Evolutionary conservation across 2,888 invertebrate genomes (phyloP), one percentile per base, ranked within the genome.

Genomic region (Heliconius charithonia): DNA sequence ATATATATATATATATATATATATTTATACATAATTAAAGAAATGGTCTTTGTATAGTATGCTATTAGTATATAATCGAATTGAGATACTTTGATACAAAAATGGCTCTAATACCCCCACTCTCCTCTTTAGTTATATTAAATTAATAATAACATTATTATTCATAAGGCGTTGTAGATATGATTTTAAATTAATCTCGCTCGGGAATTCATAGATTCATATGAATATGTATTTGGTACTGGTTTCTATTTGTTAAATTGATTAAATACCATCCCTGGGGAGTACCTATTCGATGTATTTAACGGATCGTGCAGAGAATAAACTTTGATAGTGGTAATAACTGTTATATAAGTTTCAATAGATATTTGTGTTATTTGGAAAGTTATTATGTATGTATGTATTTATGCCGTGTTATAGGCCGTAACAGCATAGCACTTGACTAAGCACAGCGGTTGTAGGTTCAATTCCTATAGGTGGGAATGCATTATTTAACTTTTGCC

Each of bases 211-310:
- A 77, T 74, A 65, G n/a, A 41, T 29, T 41, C 70, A 63, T 70
- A 79, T 79, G 79, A 79, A 77, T 80, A 79, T 79, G 77, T 63
- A 80, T 65, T 65, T 4, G 29, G 63, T 75, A 59, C 27, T 56
- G 56, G 70, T 69, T 45, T 71, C 77, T 75, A 75, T 65, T 75
- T 74, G 74, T 70, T 59, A 74, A 77, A 77, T 77, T 75, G 75
- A 75, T 77, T 80, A 59, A 71, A 75, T 75, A 63, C 69, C 41
- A 77, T 77, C 63, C 56, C 65, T 45, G 9, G 41, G 63, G 74
- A 74, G 74, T 29, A n/a, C 67, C 25, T 41, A 45, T 45, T 45
- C 25, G 10, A 45, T 29, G 63, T 63, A 12, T 65, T 45, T 63
- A 27, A 25, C 27, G 77, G 29, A 67, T 22, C 29, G 51, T 25